Conservation (phyloP, 1,140 invertebrate species). For the Anthonomus grandis region DNA sequence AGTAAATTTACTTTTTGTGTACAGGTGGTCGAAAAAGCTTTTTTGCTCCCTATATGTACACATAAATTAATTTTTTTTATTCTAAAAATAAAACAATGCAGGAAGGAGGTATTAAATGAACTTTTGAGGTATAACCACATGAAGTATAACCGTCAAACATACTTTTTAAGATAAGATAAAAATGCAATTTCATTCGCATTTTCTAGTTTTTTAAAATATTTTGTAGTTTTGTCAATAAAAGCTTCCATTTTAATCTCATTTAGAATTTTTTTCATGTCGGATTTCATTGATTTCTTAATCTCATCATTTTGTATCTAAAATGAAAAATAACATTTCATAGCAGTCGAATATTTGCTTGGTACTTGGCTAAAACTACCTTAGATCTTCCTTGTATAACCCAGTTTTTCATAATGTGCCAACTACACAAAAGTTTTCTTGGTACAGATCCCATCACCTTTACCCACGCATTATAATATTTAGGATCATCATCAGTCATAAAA, state of each 20-base stretch:
- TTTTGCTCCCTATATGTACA: not conserved
- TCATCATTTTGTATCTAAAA: conserved; percentile 5
- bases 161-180: conserved; percentile 28
- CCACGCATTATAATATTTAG: too few relatives aligned
- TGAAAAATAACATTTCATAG: conserved; percentile 29
- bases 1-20: too few relatives aligned
- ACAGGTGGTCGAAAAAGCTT: too few relatives aligned
- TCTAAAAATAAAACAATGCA: too few relatives aligned
- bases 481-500: too few relatives aligned
- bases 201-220: conserved; percentile 10
- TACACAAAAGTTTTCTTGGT: too few relatives aligned
- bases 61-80: conserved; percentile 1
- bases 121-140: not conserved
- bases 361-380: conserved; percentile 16
- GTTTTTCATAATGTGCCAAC: too few relatives aligned
- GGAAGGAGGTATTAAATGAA: not conserved
- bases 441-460: conserved; percentile 23
- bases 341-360: too few relatives aligned
- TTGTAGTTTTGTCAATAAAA: conserved; percentile 14
- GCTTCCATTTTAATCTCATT: conserved; percentile 12
- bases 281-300: conserved; percentile 20
- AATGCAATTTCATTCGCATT: conserved; percentile 25
- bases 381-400: conserved; percentile 17
- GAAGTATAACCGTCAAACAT: conserved; percentile 5
- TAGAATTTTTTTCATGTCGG: conserved; percentile 14